phyloP scores from a whole-genome alignment of 2,797 vertebrate genomes.

The Allobates femoralis region DNA sequence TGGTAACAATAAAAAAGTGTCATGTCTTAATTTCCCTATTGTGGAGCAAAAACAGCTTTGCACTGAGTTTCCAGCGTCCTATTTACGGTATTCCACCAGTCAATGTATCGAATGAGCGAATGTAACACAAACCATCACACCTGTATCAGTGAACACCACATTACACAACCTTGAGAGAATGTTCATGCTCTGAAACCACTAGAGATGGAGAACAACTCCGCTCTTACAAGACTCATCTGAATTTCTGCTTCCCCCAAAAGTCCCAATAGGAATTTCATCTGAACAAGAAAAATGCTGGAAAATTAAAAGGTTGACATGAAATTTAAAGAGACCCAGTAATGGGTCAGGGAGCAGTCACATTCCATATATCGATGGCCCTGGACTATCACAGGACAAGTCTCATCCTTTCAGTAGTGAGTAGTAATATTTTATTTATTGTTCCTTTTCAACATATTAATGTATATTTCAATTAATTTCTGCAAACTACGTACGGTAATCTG shows the following conservation, averaged over 20 bases:
- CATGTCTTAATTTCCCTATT: neutral
- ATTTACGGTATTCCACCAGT: neutral
- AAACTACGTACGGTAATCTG: too few relatives aligned
- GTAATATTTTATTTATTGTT: neutral
- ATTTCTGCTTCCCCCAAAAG: neutral
- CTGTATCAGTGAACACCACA: neutral
- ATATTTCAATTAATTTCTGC: neutral
- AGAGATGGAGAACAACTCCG: neutral
- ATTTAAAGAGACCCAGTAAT: neutral
- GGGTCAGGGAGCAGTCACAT: neutral
- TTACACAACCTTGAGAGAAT: neutral
- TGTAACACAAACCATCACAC: slow-evolving; percentile 8
- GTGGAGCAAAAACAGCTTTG: neutral
- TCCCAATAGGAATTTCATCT: neutral
- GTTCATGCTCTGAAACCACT: neutral
- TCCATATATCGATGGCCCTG: neutral
- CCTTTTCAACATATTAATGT: neutral
- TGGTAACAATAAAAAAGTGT: neutral
- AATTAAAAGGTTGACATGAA: slow-evolving; percentile 3
- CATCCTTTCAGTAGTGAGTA: neutral
- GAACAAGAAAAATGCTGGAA: neutral
- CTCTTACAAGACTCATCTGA: neutral
- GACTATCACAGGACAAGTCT: neutral
- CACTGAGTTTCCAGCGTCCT: neutral
- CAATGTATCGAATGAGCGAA: slow-evolving; percentile 3